Evolutionary conservation across 2,797 vertebrate genomes (phyloP), one percentile per base, ranked within the genome.

Genomic region (Danio kyathit): DNA sequence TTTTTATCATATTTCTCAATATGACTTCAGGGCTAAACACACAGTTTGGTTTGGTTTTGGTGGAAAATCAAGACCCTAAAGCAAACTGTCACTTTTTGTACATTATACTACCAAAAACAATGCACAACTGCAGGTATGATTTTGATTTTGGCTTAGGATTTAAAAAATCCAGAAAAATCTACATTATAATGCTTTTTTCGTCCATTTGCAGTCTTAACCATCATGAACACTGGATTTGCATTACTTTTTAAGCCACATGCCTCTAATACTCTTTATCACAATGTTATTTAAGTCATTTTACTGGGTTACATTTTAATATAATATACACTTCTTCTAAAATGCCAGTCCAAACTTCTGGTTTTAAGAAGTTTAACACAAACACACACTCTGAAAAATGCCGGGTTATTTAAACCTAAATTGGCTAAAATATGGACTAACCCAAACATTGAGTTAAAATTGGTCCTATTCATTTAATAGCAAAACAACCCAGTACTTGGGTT

Each of bases 1-100:
- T 86, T 29, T 67, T 21, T 43, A 74, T 79, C 56, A 65, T 29
- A 82, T 76, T 69, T 86, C 74, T 81, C 76, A 87, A 89, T 87
- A 10, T 61, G 43, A 74, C 9, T 29, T 46, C 12, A 74, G 43
- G 56, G 43, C 13, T 43, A 73, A 10, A 52, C 7, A 51, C 2
- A 21, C 7, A 59, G 38, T 17, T 57, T 56, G 41, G 41, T 74
- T 74, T 60, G 38, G 29, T n/a, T 71, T 71, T 71, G 7, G 4
- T 41, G 51, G 16, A 54, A 8, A 54, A 71, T 41, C 10, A 41
- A 71, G n/a, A 54, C 13, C 38, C 1, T 19, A 56, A 71, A 71
- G 29, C 17, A 48, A 67, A 21, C 19, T 1, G 4, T 29, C 7
- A 21, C 4, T 8, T 21, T 12, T 29, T 54, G n/a, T 49, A 40